These are phyloP conservation scores for Trypoxylon attenuatum DNA, from an alignment of 2,888 invertebrate species.

Conservation along the genomic window DNA sequence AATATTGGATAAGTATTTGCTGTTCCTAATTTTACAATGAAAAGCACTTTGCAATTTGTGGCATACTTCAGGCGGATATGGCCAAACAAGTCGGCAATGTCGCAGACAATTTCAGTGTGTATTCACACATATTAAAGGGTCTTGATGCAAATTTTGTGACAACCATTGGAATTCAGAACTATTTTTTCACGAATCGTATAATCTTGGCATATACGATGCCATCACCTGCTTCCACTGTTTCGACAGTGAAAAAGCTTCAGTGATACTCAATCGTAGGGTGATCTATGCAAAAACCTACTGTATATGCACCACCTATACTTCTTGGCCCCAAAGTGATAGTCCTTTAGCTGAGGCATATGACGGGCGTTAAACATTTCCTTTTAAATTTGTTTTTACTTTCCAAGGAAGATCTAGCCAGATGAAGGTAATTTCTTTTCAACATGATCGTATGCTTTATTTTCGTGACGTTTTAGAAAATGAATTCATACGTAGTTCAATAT, in stretches of 20 bases:
- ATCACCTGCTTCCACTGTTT: background rate
- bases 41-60: too few species aligned
- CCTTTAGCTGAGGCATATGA: constrained; percentile 53
- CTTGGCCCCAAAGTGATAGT: constrained; percentile 33
- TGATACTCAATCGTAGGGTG: constrained; percentile 33
- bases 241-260: constrained; percentile 20
- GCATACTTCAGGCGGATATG: too few species aligned
- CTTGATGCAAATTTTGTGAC: too few species aligned
- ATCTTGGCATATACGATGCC: background rate
- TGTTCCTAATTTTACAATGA: too few species aligned
- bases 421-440: constrained; percentile 52
- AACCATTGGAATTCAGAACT: too few species aligned
- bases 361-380: constrained; percentile 32
- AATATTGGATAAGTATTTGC: too few species aligned
- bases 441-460: background rate
- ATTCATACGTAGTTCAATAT: constrained; percentile 33
- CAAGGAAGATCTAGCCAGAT: constrained; percentile 49
- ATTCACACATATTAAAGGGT: too few species aligned
- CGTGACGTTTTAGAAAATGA: background rate
- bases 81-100: too few species aligned
- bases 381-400: constrained; percentile 27
- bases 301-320: constrained; percentile 44
- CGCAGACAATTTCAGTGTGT: too few species aligned
- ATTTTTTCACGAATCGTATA: too few species aligned
- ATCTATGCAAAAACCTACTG: constrained; percentile 26